These are phyloP conservation scores for Eremobia ochroleuca DNA, from an alignment of 2,888 invertebrate species.

Conservation along the genomic window DNA sequence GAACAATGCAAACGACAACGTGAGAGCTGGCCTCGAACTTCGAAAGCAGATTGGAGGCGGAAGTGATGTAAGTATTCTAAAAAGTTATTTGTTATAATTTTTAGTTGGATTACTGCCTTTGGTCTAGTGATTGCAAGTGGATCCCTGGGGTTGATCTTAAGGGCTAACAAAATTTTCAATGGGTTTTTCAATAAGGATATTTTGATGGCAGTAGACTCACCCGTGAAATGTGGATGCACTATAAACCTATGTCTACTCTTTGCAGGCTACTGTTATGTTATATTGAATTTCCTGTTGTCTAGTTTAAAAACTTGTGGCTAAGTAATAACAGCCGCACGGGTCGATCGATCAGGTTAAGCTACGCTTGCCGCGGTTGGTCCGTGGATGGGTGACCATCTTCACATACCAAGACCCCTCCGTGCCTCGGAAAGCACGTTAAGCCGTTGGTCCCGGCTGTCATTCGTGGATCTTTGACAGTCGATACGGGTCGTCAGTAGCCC, in stretches of 20 bases:
- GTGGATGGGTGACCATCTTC: too few species aligned
- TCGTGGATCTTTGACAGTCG: too few species aligned
- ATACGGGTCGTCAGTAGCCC: too few species aligned
- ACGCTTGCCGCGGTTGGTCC: too few species aligned
- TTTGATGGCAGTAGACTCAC: background rate
- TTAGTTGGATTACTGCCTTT: background rate
- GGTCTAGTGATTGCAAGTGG: background rate
- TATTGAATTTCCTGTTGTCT: background rate
- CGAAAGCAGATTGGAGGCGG: constrained; percentile 78
- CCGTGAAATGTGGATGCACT: background rate
- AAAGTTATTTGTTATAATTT: background rate
- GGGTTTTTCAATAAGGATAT: too few species aligned
- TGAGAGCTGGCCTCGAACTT: constrained; percentile 77
- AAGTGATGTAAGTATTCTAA: constrained; percentile 74
- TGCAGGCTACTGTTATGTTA: too few species aligned
- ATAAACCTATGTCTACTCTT: background rate
- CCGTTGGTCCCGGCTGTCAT: too few species aligned
- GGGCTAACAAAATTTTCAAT: background rate
- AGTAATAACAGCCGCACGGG: too few species aligned
- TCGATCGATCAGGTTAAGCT: too few species aligned
- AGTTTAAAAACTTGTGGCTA: too few species aligned
- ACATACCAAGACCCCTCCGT: too few species aligned
- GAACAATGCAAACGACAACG: constrained; percentile 73
- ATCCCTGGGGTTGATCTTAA: background rate
- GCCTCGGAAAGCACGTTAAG: too few species aligned